A percentile compares a stretch with the other conserved stretches of the same genome.
phyloP scores from a whole-genome alignment of 2,888 invertebrate genomes.

The Oegoconia quadripuncta region DNA sequence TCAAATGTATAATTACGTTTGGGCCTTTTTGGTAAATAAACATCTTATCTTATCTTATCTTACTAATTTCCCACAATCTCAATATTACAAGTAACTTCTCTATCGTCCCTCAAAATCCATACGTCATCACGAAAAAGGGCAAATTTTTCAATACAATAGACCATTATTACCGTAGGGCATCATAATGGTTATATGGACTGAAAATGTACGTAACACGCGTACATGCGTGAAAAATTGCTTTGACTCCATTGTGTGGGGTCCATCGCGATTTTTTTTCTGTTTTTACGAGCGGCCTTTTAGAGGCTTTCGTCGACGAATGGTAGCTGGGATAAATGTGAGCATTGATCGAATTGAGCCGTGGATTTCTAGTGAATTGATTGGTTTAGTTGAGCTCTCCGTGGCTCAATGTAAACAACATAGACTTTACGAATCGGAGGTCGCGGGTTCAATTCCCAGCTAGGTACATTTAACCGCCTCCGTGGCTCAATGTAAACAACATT shows the following conservation, averaged over 20 bases:
- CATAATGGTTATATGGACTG: constrained; percentile 16
- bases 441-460: too few relatives aligned
- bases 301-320: constrained; percentile 9
- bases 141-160: constrained; percentile 14
- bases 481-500: too few relatives aligned
- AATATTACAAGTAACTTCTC: too few relatives aligned
- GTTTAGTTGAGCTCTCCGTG: background rate
- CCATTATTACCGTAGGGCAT: constrained; percentile 10
- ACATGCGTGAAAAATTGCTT: constrained; percentile 20
- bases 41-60: too few relatives aligned
- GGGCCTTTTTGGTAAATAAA: too few relatives aligned
- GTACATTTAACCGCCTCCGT: too few relatives aligned
- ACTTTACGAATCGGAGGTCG: too few relatives aligned
- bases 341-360: constrained; percentile 14
- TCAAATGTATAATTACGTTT: too few relatives aligned
- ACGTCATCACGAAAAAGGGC: constrained; percentile 8
- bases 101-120: constrained; percentile 1
- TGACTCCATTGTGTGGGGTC: constrained; percentile 16
- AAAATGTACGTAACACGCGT: constrained; percentile 13
- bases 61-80: too few relatives aligned
- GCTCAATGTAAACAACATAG: background rate
- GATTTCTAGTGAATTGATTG: constrained; percentile 16
- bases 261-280: constrained; percentile 10
- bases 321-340: constrained; percentile 8
- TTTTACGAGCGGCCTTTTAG: constrained; percentile 13